A percentile compares a stretch with the other conserved stretches of the same genome.
These are phyloP conservation scores for Orius insidiosus DNA, from an alignment of 1,140 invertebrate genomes.

Conservation along the genomic window DNA sequence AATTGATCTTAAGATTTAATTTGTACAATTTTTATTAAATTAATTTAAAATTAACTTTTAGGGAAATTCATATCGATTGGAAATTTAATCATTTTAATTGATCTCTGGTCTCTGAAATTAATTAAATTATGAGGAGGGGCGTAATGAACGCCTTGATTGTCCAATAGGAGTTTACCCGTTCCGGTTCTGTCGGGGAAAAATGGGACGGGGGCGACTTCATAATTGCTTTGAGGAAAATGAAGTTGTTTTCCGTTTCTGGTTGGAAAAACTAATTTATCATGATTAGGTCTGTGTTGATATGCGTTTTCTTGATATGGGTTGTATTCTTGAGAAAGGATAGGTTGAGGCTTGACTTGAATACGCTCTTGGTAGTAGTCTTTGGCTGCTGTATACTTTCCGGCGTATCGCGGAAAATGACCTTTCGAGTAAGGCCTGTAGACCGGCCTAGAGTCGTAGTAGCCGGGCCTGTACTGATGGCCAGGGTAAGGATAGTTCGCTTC, in stretches of 20 bases:
- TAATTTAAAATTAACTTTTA: neutral
- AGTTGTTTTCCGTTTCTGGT: conserved; percentile 15
- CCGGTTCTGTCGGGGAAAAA: conserved; percentile 23
- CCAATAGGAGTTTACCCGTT: conserved; percentile 20
- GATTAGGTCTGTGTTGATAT: neutral
- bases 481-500: neutral
- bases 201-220: neutral
- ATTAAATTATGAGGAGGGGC: conserved; percentile 6
- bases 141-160: conserved; percentile 16
- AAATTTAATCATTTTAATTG: conserved; percentile 11
- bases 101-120: conserved; percentile 14
- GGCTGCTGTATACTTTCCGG: conserved; percentile 10
- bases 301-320: neutral
- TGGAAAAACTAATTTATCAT: conserved; percentile 8
- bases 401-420: neutral
- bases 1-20: neutral
- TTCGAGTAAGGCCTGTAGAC: neutral
- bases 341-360: conserved; percentile 11
- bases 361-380: conserved; percentile 14
- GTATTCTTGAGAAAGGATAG: neutral
- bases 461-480: neutral
- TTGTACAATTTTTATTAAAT: conserved; percentile 2
- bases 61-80: conserved; percentile 10
- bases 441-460: neutral
- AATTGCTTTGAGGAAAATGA: conserved; percentile 11